These are phyloP conservation scores for Trichonephila clavipes DNA, from an alignment of 1,140 invertebrate genomes.

Conservation along the genomic window DNA sequence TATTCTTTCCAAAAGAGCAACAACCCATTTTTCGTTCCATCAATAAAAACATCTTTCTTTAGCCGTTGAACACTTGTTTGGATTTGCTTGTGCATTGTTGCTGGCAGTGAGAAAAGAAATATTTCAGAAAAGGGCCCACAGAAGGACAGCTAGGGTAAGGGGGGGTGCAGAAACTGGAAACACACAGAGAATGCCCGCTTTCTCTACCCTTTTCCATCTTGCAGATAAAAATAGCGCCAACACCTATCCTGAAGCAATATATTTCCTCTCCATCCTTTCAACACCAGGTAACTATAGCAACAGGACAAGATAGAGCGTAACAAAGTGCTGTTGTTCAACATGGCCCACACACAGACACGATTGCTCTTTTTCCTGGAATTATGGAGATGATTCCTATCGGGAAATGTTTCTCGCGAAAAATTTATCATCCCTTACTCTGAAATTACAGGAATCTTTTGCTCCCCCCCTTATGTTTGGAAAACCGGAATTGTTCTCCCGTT, in stretches of 20 bases:
- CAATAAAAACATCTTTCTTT: not conserved
- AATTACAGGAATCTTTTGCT: not conserved
- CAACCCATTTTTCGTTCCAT: not conserved
- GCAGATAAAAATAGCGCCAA: slow-evolving; percentile 50
- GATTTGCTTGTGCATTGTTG: slow-evolving; percentile 41
- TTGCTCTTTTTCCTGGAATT: slow-evolving; percentile 18
- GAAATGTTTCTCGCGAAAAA: not conserved
- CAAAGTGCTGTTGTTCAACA: slow-evolving; percentile 28
- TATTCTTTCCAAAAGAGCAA: not conserved
- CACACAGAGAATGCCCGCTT: not conserved
- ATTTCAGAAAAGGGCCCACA: not conserved
- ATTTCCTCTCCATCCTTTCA: slow-evolving; percentile 17
- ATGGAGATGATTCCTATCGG: slow-evolving; percentile 13
- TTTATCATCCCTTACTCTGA: not conserved
- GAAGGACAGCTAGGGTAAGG: not conserved
- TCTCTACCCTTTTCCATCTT: not conserved
- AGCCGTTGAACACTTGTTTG: not conserved
- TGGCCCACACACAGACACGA: not conserved
- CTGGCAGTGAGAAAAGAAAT: slow-evolving; percentile 5
- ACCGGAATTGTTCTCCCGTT: not conserved
- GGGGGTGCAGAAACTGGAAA: not conserved
- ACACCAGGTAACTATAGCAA: slow-evolving; percentile 52
- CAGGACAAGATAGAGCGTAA: slow-evolving; percentile 53
- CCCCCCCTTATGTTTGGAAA: not conserved
- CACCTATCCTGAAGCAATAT: slow-evolving; percentile 29